Percentiles rank a stretch among this genome's conserved stretches.
Evolutionary conservation across 64 coral and sea anemone species (phyloP).

Genomic region (Stichodactyla helianthus): DNA sequence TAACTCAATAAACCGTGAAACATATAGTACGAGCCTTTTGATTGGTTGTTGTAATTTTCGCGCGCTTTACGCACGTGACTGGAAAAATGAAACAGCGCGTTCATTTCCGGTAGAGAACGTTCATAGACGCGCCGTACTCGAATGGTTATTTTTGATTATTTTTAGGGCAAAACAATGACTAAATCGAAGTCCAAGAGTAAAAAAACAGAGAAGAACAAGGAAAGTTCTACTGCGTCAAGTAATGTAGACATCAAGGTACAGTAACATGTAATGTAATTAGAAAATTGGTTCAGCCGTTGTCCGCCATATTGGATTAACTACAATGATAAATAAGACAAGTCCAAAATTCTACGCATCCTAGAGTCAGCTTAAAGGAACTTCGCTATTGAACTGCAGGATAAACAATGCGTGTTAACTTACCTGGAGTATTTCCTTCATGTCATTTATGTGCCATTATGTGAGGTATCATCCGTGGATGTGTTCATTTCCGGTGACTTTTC

Average conservation of each 20-base stretch:
- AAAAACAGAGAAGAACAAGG: conserved; percentile 82
- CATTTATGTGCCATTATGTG: background rate
- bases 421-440: conserved; percentile 14
- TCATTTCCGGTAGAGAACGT: conserved; percentile 14
- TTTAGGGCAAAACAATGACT: conserved; percentile 47
- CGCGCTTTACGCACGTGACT: conserved; percentile 18
- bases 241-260: conserved; percentile 54
- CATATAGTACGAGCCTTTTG: conserved; percentile 22
- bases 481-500: conserved; percentile 74
- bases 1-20: background rate
- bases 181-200: conserved; percentile 89
- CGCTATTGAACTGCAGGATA: background rate
- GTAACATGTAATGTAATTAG: conserved; percentile 15
- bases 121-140: background rate
- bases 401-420: conserved; percentile 10
- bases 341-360: background rate
- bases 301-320: conserved; percentile 69
- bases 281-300: background rate
- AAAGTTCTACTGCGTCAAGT: conserved; percentile 19
- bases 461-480: background rate
- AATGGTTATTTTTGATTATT: background rate
- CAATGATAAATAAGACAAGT: background rate
- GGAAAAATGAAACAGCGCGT: background rate
- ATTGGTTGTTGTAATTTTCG: conserved; percentile 24
- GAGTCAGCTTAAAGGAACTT: background rate